Percentiles rank a stretch among this genome's conserved stretches.
These are phyloP conservation scores for Helostoma temminkii DNA, from an alignment of 2,797 vertebrate species.

Conservation along the genomic window DNA sequence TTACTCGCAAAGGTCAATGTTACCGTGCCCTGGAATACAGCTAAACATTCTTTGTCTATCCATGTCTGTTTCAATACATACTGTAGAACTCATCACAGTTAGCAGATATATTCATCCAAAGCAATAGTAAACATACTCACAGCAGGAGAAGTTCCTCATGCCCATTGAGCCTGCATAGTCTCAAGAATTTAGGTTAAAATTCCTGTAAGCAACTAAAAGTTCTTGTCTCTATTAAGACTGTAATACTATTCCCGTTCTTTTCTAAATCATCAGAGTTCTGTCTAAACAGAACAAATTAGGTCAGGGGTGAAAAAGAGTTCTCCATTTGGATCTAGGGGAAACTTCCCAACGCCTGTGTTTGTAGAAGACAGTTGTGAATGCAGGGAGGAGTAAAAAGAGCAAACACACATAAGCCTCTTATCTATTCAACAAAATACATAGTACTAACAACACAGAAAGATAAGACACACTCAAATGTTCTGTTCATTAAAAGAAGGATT, in stretches of 20 bases:
- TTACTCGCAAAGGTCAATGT: slow-evolving; percentile 5
- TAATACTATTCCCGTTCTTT: too few relatives aligned
- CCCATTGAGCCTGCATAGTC: background rate
- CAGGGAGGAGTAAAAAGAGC: background rate
- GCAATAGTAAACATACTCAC: too few relatives aligned
- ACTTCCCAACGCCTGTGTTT: background rate
- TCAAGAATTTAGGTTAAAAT: background rate
- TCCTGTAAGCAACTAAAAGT: background rate
- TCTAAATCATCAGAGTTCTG: background rate
- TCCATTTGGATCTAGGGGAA: background rate
- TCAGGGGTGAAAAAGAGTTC: background rate
- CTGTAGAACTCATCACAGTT: too few relatives aligned
- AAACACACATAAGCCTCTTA: background rate
- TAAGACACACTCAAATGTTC: background rate
- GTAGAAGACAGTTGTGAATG: background rate
- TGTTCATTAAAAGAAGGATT: background rate
- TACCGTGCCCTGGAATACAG: slow-evolving; percentile 2
- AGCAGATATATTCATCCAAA: too few relatives aligned
- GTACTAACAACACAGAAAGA: background rate
- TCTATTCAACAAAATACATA: background rate
- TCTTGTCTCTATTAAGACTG: background rate
- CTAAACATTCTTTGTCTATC: too few relatives aligned
- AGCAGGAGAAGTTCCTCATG: too few relatives aligned
- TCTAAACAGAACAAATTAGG: background rate
- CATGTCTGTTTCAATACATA: too few relatives aligned